These are phyloP conservation scores for Latrodectus geometricus DNA, from an alignment of 1,140 invertebrate species.

Conservation along the genomic window DNA sequence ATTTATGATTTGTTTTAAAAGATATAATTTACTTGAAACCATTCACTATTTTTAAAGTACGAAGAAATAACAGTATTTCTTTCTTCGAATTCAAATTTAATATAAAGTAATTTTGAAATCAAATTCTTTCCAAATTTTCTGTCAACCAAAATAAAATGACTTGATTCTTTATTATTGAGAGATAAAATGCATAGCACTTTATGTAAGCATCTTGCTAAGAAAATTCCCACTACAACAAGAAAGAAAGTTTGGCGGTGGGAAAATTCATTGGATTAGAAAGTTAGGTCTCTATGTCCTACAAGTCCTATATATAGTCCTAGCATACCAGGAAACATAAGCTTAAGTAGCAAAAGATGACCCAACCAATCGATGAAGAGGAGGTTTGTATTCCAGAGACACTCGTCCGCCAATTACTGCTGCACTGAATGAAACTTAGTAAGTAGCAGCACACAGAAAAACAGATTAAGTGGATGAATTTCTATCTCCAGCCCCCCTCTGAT, in stretches of 20 bases:
- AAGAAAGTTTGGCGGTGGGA: neutral
- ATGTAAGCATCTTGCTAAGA: no score
- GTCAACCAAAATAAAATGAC: no score
- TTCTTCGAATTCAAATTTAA: no score
- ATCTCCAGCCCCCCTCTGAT: neutral
- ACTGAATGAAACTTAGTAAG: conserved; percentile 6
- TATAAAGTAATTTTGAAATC: no score
- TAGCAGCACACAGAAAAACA: conserved; percentile 1
- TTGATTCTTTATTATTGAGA: no score
- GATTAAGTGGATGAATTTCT: conserved; percentile 7
- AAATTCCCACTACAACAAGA: no score
- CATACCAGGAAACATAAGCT: neutral
- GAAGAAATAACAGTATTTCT: no score
- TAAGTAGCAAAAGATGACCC: neutral
- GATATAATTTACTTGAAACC: no score
- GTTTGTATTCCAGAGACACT: neutral
- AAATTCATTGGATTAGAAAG: neutral
- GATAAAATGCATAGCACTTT: no score
- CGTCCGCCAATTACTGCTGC: neutral
- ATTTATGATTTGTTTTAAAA: no score
- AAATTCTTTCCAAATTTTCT: no score
- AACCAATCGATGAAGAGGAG: neutral
- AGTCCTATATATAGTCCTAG: neutral
- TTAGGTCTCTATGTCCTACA: neutral
- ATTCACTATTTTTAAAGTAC: no score